Evolutionary conservation across 2,888 invertebrate genomes (phyloP).

Genomic region (Deroplatys truncata): DNA sequence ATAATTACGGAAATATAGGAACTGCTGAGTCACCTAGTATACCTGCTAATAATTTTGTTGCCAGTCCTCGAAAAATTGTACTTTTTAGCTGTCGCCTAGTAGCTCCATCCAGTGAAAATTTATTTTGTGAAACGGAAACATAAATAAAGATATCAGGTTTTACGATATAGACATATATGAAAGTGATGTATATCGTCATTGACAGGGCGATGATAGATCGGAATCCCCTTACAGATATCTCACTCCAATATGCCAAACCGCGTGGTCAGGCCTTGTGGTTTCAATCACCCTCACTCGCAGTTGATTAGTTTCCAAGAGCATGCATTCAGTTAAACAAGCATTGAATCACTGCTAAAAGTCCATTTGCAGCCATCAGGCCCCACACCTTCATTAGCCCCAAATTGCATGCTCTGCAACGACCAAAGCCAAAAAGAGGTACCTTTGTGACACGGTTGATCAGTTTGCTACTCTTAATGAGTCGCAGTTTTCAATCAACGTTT

Average conservation of each 20-base stretch:
- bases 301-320: neutral
- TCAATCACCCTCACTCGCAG: neutral
- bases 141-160: too few species aligned
- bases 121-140: too few species aligned
- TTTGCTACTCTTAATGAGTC: neutral
- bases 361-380: neutral
- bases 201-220: neutral
- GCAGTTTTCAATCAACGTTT: too few species aligned
- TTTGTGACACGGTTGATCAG: neutral
- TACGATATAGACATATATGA: neutral
- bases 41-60: too few species aligned
- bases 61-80: too few species aligned
- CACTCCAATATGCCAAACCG: neutral
- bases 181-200: neutral
- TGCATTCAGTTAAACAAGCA: neutral
- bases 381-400: neutral
- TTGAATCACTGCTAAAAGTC: neutral
- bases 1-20: too few species aligned
- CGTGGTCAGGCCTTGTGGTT: neutral
- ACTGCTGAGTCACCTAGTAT: too few species aligned
- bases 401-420: neutral
- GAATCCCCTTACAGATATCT: neutral
- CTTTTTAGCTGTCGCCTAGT: too few species aligned
- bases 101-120: too few species aligned
- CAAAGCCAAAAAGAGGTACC: neutral